These are phyloP conservation scores for Phrynosoma platyrhinos DNA, from an alignment of 2,113 vertebrate species.

Conservation along the genomic window DNA sequence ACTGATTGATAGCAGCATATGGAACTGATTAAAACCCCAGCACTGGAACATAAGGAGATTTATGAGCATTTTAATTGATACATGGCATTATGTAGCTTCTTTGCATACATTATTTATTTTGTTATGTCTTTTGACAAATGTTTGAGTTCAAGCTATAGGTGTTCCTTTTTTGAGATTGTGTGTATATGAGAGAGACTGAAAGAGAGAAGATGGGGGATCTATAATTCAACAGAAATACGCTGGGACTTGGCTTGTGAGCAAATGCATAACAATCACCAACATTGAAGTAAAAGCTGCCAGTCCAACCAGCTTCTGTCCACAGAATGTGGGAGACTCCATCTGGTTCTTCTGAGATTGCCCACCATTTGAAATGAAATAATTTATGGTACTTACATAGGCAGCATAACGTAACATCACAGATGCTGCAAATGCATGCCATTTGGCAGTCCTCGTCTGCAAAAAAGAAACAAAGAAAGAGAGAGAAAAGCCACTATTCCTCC, in stretches of 20 bases:
- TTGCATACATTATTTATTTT: background rate
- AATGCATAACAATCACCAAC: background rate
- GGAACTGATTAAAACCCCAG: background rate
- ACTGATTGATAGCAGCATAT: conserved; percentile 1
- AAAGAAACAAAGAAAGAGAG: background rate
- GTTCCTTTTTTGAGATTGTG: background rate
- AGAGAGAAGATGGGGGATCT: no score
- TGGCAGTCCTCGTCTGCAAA: background rate
- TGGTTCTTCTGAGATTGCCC: background rate
- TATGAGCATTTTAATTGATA: background rate
- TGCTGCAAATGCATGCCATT: background rate
- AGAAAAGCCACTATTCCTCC: no score
- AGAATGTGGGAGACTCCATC: background rate
- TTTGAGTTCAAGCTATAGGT: background rate
- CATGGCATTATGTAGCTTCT: background rate
- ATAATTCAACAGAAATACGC: no score
- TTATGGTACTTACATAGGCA: background rate
- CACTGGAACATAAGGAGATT: background rate
- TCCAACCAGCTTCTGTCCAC: no score
- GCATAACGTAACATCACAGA: background rate
- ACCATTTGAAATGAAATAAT: no score
- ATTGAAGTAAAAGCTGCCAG: no score
- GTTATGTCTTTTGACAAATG: background rate
- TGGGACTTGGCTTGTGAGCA: background rate
- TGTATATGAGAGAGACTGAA: no score